A percentile compares a stretch with the other conserved stretches of the same genome.
Evolutionary conservation across 2,797 vertebrate genomes (phyloP).

Genomic region (Podargus strigoides): DNA sequence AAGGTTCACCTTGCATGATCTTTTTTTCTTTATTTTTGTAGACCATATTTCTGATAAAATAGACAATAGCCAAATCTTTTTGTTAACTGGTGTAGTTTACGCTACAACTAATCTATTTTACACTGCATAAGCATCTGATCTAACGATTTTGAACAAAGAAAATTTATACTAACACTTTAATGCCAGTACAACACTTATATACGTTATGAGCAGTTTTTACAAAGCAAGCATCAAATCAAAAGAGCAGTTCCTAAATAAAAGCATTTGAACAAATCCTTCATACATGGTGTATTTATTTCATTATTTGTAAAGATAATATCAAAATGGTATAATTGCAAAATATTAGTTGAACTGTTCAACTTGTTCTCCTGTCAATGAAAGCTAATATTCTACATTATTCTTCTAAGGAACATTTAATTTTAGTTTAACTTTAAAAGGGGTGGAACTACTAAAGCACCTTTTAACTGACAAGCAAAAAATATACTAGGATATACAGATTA

Average conservation of each 20-base stretch:
- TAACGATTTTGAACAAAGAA: not conserved
- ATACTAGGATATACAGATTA: not conserved
- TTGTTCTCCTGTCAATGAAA: not conserved
- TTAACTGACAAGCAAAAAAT: not conserved
- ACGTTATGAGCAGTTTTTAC: not conserved
- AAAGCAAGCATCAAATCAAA: not conserved
- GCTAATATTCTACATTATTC: not conserved
- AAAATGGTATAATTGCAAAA: not conserved
- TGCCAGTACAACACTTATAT: not conserved
- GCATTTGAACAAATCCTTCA: not conserved
- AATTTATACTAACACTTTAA: not conserved
- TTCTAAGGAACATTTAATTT: not conserved
- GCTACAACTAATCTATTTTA: not conserved
- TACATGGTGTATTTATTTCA: not conserved
- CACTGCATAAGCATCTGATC: not conserved
- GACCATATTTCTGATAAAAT: not conserved
- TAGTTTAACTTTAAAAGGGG: not conserved
- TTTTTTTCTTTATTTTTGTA: not conserved
- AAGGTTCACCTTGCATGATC: not conserved
- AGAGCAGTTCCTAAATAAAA: not conserved
- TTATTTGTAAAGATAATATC: not conserved
- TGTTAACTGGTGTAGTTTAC: not conserved
- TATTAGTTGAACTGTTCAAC: not conserved
- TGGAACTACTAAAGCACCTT: not conserved
- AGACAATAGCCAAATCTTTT: not conserved